A percentile compares a stretch with the other conserved stretches of the same genome.
Evolutionary conservation across 53 echinoderm and acorn worm species (phyloP).

Genomic region (Paracentrotus lividus): DNA sequence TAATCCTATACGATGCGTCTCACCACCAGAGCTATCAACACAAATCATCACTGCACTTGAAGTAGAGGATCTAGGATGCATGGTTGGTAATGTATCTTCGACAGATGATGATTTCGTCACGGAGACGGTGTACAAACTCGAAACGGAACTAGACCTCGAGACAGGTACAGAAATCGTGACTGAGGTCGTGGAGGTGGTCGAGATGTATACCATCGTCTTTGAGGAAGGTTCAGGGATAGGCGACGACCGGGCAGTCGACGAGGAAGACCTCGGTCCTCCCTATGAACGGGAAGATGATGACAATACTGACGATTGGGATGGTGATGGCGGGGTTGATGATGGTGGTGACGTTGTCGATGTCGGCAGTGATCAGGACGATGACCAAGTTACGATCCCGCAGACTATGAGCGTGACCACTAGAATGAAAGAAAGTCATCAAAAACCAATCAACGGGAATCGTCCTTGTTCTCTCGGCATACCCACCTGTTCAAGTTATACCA

Average conservation of each 20-base stretch:
- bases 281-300: background rate
- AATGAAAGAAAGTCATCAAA: too few relatives aligned
- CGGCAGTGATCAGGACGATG: too few relatives aligned
- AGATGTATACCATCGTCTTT: background rate
- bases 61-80: background rate
- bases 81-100: background rate
- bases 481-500: too few relatives aligned
- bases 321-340: background rate
- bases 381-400: too few relatives aligned
- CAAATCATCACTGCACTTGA: background rate
- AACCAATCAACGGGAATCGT: too few relatives aligned
- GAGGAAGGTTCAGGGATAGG: background rate
- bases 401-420: too few relatives aligned
- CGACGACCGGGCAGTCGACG: background rate
- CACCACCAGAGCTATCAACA: background rate
- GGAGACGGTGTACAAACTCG: background rate
- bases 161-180: background rate
- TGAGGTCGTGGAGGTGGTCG: constrained; percentile 11
- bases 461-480: too few relatives aligned
- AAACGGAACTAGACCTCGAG: background rate
- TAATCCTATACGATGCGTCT: background rate
- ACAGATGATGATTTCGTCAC: background rate
- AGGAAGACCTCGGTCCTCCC: constrained; percentile 1
- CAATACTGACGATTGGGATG: background rate
- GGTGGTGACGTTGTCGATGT: background rate